phyloP scores from a whole-genome alignment of 2,888 invertebrate species.

The Orthosia gracilis region DNA sequence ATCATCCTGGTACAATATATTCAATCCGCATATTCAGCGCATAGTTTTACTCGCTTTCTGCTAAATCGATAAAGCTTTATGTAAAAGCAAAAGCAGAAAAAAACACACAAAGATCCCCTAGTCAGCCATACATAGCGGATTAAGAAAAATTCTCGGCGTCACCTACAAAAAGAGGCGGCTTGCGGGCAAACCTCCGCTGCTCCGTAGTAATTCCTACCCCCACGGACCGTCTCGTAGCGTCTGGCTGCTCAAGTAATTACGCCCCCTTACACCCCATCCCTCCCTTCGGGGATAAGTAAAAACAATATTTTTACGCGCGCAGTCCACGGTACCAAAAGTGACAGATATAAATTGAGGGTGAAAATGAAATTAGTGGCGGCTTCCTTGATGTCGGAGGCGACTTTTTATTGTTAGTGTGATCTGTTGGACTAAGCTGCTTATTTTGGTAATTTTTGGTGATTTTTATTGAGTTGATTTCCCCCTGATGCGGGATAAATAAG shows the following conservation, averaged over 20 bases:
- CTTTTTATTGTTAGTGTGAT: slow-evolving; percentile 72
- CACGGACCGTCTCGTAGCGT: slow-evolving; percentile 81
- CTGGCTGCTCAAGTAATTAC: slow-evolving; percentile 90
- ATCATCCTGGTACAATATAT: slow-evolving; percentile 28
- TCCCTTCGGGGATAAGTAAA: slow-evolving; percentile 87
- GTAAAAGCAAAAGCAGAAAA: slow-evolving; percentile 53
- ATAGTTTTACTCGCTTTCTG: slow-evolving; percentile 43
- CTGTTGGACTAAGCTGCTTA: slow-evolving; percentile 55
- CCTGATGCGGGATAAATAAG: background rate
- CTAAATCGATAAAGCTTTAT: slow-evolving; percentile 53
- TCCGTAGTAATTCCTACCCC: slow-evolving; percentile 81
- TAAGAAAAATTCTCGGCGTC: slow-evolving; percentile 83
- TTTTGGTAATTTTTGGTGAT: slow-evolving; percentile 26
- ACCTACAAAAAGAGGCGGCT: slow-evolving; percentile 82
- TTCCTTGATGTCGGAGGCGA: slow-evolving; percentile 76
- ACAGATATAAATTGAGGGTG: slow-evolving; percentile 89
- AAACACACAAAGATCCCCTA: slow-evolving; percentile 59
- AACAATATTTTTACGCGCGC: slow-evolving; percentile 90
- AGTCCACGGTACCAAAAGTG: slow-evolving; percentile 87
- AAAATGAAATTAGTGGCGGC: slow-evolving; percentile 87
- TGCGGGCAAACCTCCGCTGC: slow-evolving; percentile 76
- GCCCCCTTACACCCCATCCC: slow-evolving; percentile 74
- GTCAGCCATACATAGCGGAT: slow-evolving; percentile 71
- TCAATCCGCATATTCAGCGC: slow-evolving; percentile 1
- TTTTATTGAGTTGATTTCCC: slow-evolving; percentile 2